Evolutionary conservation across 2,888 invertebrate species (phyloP).

Genomic region (Trichacis sp.): DNA sequence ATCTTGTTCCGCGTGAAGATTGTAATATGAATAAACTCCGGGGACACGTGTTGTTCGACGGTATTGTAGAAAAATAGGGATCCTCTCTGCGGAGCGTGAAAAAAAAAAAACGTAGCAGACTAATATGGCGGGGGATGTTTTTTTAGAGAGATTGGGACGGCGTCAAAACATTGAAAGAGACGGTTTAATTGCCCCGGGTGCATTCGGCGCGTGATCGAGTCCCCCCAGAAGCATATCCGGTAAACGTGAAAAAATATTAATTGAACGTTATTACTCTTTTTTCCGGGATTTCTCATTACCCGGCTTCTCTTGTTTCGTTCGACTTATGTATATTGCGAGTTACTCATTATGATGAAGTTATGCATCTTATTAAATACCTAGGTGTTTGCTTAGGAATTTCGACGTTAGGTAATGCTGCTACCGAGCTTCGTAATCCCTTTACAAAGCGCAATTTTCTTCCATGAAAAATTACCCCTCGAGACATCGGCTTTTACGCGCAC

Average conservation of each 20-base stretch:
- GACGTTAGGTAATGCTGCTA: constrained; percentile 17
- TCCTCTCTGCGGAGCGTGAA: background rate
- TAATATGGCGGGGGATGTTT: background rate
- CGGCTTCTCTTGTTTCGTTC: constrained; percentile 25
- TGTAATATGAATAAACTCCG: constrained; percentile 14
- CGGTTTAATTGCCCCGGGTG: too few species aligned
- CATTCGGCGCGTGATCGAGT: too few species aligned
- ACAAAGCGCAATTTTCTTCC: constrained; percentile 36
- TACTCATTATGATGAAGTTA: constrained; percentile 44
- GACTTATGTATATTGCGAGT: constrained; percentile 37
- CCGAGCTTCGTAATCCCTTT: constrained; percentile 25
- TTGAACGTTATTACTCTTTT: too few species aligned
- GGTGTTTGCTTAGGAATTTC: constrained; percentile 43
- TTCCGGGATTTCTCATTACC: constrained; percentile 26
- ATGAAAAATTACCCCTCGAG: constrained; percentile 32
- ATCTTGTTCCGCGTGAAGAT: constrained; percentile 11
- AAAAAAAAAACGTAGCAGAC: background rate
- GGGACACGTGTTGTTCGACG: background rate
- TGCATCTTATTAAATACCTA: constrained; percentile 44
- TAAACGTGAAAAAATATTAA: too few species aligned
- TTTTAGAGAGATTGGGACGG: background rate
- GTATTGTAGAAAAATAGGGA: background rate
- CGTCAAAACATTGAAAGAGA: too few species aligned
- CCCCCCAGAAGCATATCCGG: too few species aligned
- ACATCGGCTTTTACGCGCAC: constrained; percentile 3